These are phyloP conservation scores for Calliphora vicina DNA, from an alignment of 1,140 invertebrate species.

Conservation along the genomic window DNA sequence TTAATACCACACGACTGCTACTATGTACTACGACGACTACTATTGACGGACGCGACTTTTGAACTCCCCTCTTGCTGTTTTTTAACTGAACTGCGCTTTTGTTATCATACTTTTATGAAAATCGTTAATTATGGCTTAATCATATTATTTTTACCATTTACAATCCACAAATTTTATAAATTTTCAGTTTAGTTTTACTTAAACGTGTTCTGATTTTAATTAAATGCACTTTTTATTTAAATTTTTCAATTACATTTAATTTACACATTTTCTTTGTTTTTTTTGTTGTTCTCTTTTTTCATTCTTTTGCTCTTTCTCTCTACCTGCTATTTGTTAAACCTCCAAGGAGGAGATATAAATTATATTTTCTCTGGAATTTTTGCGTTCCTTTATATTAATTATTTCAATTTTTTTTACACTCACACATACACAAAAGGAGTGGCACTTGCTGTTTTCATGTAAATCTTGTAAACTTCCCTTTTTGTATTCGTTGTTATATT, in stretches of 20 bases:
- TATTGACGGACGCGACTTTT: conserved; percentile 17
- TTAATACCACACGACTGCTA: conserved; percentile 3
- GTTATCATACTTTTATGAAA: conserved; percentile 17
- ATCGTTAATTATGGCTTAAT: not conserved
- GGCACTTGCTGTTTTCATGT: conserved; percentile 1
- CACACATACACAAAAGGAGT: conserved; percentile 33
- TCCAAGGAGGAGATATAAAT: not conserved
- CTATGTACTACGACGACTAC: not conserved
- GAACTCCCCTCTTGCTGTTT: conserved; percentile 12
- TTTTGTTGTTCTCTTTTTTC: not conserved
- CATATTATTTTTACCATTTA: too few relatives aligned
- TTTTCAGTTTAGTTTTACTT: not conserved
- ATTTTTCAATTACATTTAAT: not conserved
- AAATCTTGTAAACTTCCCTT: not conserved
- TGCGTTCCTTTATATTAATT: conserved; percentile 25
- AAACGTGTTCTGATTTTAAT: not conserved
- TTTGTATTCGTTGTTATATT: not conserved
- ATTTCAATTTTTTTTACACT: conserved; percentile 10
- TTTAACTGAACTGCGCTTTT: not conserved
- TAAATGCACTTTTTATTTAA: not conserved
- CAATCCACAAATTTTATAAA: not conserved
- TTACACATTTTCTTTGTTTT: not conserved
- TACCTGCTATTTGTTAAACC: not conserved
- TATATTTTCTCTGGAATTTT: conserved; percentile 15
- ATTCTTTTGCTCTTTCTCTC: not conserved